A percentile compares a stretch with the other conserved stretches of the same genome.
Conservation (phyloP, 2,888 invertebrate species). For the Drosophila peninsularis region DNA sequence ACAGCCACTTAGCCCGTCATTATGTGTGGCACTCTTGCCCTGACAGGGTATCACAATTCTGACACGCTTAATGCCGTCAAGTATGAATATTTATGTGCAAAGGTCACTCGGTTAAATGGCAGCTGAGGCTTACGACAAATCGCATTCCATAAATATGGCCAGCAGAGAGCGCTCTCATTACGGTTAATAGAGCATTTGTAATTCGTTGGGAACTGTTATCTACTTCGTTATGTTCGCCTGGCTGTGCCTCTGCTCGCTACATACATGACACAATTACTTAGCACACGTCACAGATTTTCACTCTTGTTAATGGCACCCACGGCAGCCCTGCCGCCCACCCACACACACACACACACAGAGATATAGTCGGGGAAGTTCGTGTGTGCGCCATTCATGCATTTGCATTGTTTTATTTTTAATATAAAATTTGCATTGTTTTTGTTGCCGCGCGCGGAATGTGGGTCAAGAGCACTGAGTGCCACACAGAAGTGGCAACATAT, state of each 20-base stretch:
- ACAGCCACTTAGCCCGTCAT: conserved; percentile 39
- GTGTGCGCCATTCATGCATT: conserved; percentile 38
- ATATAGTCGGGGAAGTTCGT: no score
- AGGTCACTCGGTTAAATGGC: neutral
- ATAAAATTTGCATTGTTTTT: conserved; percentile 70
- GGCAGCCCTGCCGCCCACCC: conserved; percentile 19
- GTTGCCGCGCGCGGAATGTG: conserved; percentile 51
- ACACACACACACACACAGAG: conserved; percentile 3
- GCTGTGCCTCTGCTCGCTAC: conserved; percentile 36
- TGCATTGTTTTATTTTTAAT: conserved; percentile 70
- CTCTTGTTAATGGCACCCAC: conserved; percentile 67
- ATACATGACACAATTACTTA: conserved; percentile 76
- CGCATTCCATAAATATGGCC: conserved; percentile 3
- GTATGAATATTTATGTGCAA: conserved; percentile 20
- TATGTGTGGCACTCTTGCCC: conserved; percentile 20
- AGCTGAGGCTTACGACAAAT: neutral
- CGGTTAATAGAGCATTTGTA: conserved; percentile 27
- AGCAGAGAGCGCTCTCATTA: neutral
- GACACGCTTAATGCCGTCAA: conserved; percentile 9
- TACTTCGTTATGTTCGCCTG: conserved; percentile 46
- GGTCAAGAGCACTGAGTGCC: conserved; percentile 69
- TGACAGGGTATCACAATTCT: conserved; percentile 18
- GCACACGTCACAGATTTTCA: conserved; percentile 71
- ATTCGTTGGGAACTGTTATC: conserved; percentile 3
- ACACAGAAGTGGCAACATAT: conserved; percentile 53